These are phyloP conservation scores for Virgularia gustaviana DNA, from an alignment of 92 coral and sea anemone genomes.

Conservation along the genomic window DNA sequence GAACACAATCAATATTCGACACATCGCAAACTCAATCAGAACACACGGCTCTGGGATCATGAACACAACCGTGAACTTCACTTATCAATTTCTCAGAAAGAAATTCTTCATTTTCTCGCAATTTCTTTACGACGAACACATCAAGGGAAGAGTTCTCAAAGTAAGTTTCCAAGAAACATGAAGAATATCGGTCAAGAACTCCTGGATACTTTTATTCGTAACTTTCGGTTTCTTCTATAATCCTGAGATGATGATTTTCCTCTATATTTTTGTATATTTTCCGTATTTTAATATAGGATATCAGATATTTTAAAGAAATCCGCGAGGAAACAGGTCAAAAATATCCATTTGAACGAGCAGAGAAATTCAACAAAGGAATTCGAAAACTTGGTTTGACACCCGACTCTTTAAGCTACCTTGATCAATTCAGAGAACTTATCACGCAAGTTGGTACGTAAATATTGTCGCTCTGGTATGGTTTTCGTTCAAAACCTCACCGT, in stretches of 20 bases:
- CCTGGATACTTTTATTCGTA: not conserved
- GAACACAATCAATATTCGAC: slow-evolving; percentile 95
- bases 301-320: slow-evolving; percentile 82
- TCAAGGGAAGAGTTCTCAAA: slow-evolving; percentile 93
- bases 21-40: slow-evolving; percentile 97
- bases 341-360: slow-evolving; percentile 94
- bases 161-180: slow-evolving; percentile 41
- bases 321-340: slow-evolving; percentile 81
- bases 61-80: slow-evolving; percentile 98
- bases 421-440: slow-evolving; percentile 89
- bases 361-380: slow-evolving; percentile 97
- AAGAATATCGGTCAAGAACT: not conserved
- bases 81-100: slow-evolving; percentile 95
- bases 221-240: not conserved
- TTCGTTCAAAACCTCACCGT: not conserved
- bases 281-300: slow-evolving; percentile 60
- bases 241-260: not conserved
- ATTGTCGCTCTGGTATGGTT: not conserved
- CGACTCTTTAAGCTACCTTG: slow-evolving; percentile 82
- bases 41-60: slow-evolving; percentile 97
- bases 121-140: slow-evolving; percentile 96
- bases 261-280: not conserved
- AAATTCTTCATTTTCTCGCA: slow-evolving; percentile 98
- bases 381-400: slow-evolving; percentile 96
- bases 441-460: slow-evolving; percentile 74